phyloP scores from a whole-genome alignment of 1,140 invertebrate genomes.

The Phortica variegata region DNA sequence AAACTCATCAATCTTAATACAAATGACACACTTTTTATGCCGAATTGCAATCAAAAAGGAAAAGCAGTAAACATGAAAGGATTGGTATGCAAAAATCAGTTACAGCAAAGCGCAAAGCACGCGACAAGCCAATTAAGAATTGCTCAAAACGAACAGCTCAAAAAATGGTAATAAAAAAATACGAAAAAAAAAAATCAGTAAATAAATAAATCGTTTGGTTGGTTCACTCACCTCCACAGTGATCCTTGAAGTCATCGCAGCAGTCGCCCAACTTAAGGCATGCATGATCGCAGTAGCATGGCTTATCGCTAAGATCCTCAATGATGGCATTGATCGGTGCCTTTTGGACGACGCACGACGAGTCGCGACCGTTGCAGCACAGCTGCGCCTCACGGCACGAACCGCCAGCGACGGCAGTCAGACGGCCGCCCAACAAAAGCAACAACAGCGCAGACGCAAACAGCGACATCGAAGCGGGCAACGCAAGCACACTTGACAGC shows the following conservation, averaged over 20 bases:
- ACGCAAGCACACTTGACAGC: too few relatives aligned
- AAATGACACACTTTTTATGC: background rate
- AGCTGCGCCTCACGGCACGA: slow-evolving; percentile 74
- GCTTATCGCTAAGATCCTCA: slow-evolving; percentile 77
- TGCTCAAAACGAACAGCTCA: background rate
- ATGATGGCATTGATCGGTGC: slow-evolving; percentile 79
- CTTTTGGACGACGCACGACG: slow-evolving; percentile 84
- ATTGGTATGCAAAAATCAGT: too few relatives aligned
- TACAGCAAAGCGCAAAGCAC: background rate
- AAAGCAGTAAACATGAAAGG: too few relatives aligned
- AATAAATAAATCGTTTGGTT: background rate
- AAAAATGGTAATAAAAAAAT: too few relatives aligned
- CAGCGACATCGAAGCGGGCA: too few relatives aligned
- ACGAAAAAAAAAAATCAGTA: background rate
- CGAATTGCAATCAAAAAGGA: too few relatives aligned
- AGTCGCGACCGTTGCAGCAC: slow-evolving; percentile 78
- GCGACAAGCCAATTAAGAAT: background rate
- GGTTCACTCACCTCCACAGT: slow-evolving; percentile 74
- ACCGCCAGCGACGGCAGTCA: slow-evolving; percentile 52
- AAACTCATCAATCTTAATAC: too few relatives aligned
- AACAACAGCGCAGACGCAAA: too few relatives aligned
- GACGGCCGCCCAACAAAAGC: slow-evolving; percentile 10
- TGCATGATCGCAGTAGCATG: slow-evolving; percentile 86
- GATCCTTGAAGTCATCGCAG: slow-evolving; percentile 80
- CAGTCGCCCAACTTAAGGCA: slow-evolving; percentile 84